Base-by-base conservation (phyloP, 2,888 invertebrate species). In the Lasioglossum zephyrum region DNA sequence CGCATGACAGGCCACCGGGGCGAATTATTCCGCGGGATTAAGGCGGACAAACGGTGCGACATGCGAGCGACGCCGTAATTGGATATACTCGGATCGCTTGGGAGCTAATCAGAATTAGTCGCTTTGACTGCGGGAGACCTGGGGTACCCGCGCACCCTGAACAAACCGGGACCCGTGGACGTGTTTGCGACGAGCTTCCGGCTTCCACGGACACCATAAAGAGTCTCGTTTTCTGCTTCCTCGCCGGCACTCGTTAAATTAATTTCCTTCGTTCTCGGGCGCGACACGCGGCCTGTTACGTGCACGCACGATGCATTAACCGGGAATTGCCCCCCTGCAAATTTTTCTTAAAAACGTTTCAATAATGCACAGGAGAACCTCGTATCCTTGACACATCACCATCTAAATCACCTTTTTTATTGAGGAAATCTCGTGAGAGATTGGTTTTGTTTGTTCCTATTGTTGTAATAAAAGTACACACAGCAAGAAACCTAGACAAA, bases 21-120 rank as follows among this genome's bases (percentile, higher is more conserved):
- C 88, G 85, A 90, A 90, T 90, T 90, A 88, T 90, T 90, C 90
- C 87, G 80, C 90, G 85, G 89, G 90, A 90, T 90, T 88, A 90
- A 90, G 88, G 88, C 85, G 86, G 80, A 79, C 81, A 79, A 73
- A 82, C 81, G 82, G 69, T 77, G 85, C 77, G 87, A 90, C 90
- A 82, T 82, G 90, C 88, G 88, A 87, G 87, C 86, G 85, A 83
- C 83, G 81, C 77, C 85, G 83, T 90, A 90, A 90, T 90, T 90
- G 90, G 90, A 90, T 90, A 88, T 89, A 90, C 87, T 85, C 83
- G 82, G 88, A 90, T 90, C 88, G 87, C 87, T 89, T 88, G 89
- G 87, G 84, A 87, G 87, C 90, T 90, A 90, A 90, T 90, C 90
- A 87, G 90, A 85, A 89, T 88, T 89, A 88, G 87, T 83, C 85